Evolutionary conservation across 2,113 vertebrate genomes (phyloP), one percentile per base, ranked within the genome.

Genomic region (Calyptomena viridis): DNA sequence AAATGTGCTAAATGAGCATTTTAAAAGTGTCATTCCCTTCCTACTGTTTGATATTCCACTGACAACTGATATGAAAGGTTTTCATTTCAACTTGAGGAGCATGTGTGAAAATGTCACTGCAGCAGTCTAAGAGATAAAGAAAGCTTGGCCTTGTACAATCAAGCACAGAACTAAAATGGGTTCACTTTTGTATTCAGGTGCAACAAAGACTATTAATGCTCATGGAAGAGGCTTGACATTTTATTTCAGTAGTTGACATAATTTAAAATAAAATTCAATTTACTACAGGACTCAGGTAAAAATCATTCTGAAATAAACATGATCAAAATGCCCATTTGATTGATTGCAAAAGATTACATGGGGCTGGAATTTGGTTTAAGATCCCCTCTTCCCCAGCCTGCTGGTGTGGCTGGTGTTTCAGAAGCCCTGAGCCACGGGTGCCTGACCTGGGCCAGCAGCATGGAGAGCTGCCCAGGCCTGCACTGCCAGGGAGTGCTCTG

Each of bases 261-360:
- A 90, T 86, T 90, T 78, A 88, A 94, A 96, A 91, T 96, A 95
- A 93, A 95, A 83, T 49, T 59, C 21, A 24, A 5, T 93, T 81
- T 91, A 68, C 64, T 84, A 64, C 44, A 86, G 56, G 77, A 71
- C 35, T 86, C 55, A 9, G 9, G 44, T 86, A 63, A 71, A 84
- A 82, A n/a, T 28, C 1, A 19, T 40, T 88, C 75, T 58, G 13
- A 75, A 80, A 14, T 44, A 75, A 68, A 56, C 6, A 6, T 30
- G 30, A 83, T 80, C 23, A 30, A 66, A 76, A 58, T 3, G 0
- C 12, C 37, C 3, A 0, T 47, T 52, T 30, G n/a, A 39, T 35
- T 46, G 44, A 62, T 8, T 82, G 53, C 23, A 60, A 30, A 74
- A 58, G 49, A 23, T 46, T 12, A 80, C 21, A 15, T 20, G 9